Evolutionary conservation across 1,140 invertebrate genomes (phyloP), one percentile per base, ranked within the genome.

Genomic region (Drosophila simulans): DNA sequence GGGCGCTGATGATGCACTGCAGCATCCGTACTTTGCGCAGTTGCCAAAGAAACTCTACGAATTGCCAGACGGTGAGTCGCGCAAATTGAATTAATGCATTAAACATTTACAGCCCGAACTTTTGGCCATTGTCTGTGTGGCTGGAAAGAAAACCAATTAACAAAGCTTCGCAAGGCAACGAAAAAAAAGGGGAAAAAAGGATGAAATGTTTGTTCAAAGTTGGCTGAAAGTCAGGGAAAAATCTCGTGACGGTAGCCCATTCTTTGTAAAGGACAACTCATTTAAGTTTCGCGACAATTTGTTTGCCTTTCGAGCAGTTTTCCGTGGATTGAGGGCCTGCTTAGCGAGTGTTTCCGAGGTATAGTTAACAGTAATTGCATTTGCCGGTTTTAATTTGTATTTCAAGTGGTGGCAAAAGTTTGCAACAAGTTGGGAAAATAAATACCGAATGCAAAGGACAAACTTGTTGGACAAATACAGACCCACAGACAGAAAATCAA

Each of bases 1-100:
- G 91, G 95, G 97, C 52, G 98, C 98, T 40, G 95, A 96, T 53
- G 94, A 96, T 64, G 98, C 98, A 34, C 95, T 99, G 91, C 94
- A 94, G 69, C 98, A 99, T 93, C 94, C 95, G 77, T 99, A 98
- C 93, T 99, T 99, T 94, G 93, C 94, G 66, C 95, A 96, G 81
- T 95, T 99, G 93, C 98, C 98, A 90, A 95, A 94, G 92, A 96
- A 97, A 93, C 94, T 99, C 64, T 96, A 96, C 92, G 96, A 98
- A 92, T 94, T 99, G 93, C 97, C 97, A 80, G 96, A 97, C 92
- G 96, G 97, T 98, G 93, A 95, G 95, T 92, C 11, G 5, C 8
- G 8, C 13, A 10, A 54, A 68, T 60, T 45, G 54, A 76, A 71
- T 83, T 70, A 63, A 76, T 69, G 42, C 65, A 86, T 88, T 88